Evolutionary conservation across 2,888 invertebrate species (phyloP), one percentile per base, ranked within the genome.

Genomic region (Leucoptera coffeella): DNA sequence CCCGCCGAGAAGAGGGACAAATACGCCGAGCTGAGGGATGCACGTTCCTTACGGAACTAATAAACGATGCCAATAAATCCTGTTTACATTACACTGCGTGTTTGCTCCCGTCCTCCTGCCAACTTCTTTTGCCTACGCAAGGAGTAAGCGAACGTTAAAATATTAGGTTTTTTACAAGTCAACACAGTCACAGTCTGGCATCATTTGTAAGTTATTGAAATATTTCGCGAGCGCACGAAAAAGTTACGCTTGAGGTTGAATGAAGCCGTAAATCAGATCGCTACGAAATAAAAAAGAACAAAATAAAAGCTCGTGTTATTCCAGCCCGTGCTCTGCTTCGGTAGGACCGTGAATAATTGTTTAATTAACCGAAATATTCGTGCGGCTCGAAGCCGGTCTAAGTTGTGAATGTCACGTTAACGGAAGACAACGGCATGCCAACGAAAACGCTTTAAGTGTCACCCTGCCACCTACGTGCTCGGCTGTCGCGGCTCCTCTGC

Each of bases 31-130:
- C 48, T 41, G 28, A 28, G 24, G 23, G 28, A 28, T 47, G 50
- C 50, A 45, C 47, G 48, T 49, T 54, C 48, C 55, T 54, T 56
- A 52, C 55, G 44, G 47, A 62, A 55, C 51, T 54, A 61, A 65
- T 61, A 60, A 57, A 61, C 50, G 47, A 54, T 52, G 43, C 50
- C 55, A 52, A 60, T 61, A 58, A 59, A 61, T 62, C 57, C 45
- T 50, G 45, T 50, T 52, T 50, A 50, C 51, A 53, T 58, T 50
- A 52, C 50, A 49, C 48, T 46, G 41, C 40, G 43, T 33, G 39
- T 41, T 42, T 40, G 39, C 37, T 38, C 36, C 32, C 36, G 6
- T 28, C 38, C 47, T 45, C 47, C 45, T 41, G 36, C 30, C 32
- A 38, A 28, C 35, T 33, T 35, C 31, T 30, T 25, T 29, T 25